Evolutionary conservation across 2,888 invertebrate species (phyloP), one percentile per base, ranked within the genome.

Genomic region (Tipula confusa): DNA sequence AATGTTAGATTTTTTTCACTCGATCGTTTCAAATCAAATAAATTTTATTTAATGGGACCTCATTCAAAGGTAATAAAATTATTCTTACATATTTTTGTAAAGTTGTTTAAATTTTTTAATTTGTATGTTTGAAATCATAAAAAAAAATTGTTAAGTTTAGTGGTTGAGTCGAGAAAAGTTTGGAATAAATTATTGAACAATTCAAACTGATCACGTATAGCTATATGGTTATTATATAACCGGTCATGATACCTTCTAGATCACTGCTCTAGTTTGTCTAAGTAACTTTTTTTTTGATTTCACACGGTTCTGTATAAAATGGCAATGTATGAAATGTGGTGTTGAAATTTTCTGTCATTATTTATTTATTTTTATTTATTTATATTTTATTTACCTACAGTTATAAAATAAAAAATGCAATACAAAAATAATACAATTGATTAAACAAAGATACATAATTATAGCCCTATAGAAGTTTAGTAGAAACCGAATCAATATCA

Each of bases 21-120:
- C 9, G 43, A 1, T 43, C n/a, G 43, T 64, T 24, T 64, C 64
- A n/a, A 64, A 64, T 64, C 64, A 24, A 64, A 64, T 64, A 64
- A 64, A 64, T 64, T 64, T 64, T 24, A 64, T 64, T 64, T 64
- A 11, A 64, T 64, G 24, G n/a, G 64, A 24, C 24, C 64, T 64
- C 64, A 64, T 64, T 18, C 64, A 18, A 64, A 64, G 64, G 64
- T 9, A 64, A 64, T 64, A 64, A 64, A 64, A 64, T 18, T 64
- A 64, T 64, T 64, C 64, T 64, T 64, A 64, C 64, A 24, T 64
- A 64, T 64, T 64, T 64, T 64, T 24, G 64, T 64, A 24, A 64
- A 24, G 64, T 24, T 43, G 43, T 43, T 64, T 64, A n/a, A n/a
- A n/a, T 64, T 24, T 64, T 64, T 9, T 64, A n/a, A 24, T 64